Conservation (phyloP, 2,888 invertebrate genomes). For the Panzeria rudis region DNA sequence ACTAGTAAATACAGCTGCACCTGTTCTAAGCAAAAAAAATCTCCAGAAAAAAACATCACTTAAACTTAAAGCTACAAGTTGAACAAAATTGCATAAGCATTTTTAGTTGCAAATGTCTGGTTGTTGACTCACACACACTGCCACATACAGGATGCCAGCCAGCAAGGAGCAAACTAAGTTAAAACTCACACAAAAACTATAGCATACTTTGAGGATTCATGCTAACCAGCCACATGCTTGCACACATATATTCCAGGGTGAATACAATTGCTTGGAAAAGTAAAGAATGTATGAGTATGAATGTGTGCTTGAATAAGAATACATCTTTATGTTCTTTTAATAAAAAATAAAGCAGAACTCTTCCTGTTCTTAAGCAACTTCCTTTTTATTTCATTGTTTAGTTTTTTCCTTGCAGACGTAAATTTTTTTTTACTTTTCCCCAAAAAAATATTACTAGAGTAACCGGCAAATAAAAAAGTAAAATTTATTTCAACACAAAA, state of each 20-base stretch:
- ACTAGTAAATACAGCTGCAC: no score
- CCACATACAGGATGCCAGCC: no score
- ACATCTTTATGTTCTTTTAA: background rate
- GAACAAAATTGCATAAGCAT: background rate
- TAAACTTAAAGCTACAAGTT: background rate
- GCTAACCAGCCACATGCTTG: background rate
- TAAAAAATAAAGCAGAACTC: background rate
- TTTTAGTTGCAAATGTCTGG: background rate
- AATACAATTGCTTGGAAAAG: background rate
- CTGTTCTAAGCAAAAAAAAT: no score
- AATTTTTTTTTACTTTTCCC: background rate
- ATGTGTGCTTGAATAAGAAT: background rate
- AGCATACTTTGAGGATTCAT: background rate
- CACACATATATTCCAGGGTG: background rate
- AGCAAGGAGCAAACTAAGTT: background rate
- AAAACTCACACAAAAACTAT: background rate
- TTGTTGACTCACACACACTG: background rate
- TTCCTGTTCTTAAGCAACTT: slow-evolving; percentile 2
- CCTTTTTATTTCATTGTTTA: background rate
- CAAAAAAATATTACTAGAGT: background rate
- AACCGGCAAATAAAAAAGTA: background rate
- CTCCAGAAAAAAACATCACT: background rate
- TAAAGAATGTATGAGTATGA: background rate
- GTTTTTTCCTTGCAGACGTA: background rate
- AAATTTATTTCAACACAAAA: background rate